A percentile compares a stretch with the other conserved stretches of the same genome.
Conservation (phyloP, 2,888 invertebrate genomes). For the Erannis defoliaria region DNA sequence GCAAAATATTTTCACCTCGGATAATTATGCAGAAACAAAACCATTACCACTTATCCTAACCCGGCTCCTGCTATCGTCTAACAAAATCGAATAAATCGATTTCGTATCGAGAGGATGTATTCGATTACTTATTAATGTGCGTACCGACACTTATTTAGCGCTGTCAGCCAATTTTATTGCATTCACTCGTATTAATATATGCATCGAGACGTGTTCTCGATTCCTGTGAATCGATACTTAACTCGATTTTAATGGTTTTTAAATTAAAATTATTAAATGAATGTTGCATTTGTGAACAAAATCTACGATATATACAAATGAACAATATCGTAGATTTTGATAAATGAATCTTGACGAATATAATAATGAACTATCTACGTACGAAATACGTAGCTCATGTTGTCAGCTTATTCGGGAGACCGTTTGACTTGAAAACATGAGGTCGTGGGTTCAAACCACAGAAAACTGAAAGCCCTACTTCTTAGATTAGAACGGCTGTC, state of each 20-base stretch:
- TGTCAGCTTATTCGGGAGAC: too few relatives aligned
- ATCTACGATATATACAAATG: too few relatives aligned
- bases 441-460: too few relatives aligned
- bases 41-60: conserved; percentile 48
- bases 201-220: conserved; percentile 61
- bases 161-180: conserved; percentile 75
- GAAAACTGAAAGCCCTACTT: too few relatives aligned
- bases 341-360: too few relatives aligned
- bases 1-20: conserved; percentile 24
- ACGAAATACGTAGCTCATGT: too few relatives aligned
- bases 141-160: conserved; percentile 79
- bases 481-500: too few relatives aligned
- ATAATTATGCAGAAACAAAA: conserved; percentile 21
- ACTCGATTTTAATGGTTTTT: conserved; percentile 57
- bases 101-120: conserved; percentile 71
- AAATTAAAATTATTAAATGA: conserved; percentile 9
- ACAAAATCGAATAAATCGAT: conserved; percentile 71
- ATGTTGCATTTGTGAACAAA: background rate
- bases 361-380: too few relatives aligned
- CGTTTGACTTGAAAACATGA: too few relatives aligned
- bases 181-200: conserved; percentile 67
- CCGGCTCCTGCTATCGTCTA: conserved; percentile 51
- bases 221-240: conserved; percentile 66
- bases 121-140: conserved; percentile 82
- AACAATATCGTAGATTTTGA: too few relatives aligned